phyloP scores from a whole-genome alignment of 2,888 invertebrate genomes.

The Phyllotreta cruciferae region DNA sequence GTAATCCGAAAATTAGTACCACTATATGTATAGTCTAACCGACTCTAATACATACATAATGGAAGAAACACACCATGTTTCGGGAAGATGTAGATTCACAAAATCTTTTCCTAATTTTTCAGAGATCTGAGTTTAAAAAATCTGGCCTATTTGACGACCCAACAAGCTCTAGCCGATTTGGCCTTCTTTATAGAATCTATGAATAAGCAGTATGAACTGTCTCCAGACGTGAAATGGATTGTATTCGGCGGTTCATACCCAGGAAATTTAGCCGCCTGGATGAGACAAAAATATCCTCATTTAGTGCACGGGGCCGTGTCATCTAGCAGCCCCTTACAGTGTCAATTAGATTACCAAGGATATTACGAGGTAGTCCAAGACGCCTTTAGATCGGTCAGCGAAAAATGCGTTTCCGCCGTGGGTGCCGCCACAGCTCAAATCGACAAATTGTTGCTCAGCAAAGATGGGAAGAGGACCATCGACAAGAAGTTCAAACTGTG shows the following conservation, averaged over 20 bases:
- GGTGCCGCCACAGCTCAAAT: conserved; percentile 51
- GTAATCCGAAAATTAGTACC: no score
- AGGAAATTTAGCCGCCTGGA: conserved; percentile 92
- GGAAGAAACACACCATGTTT: no score
- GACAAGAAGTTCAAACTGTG: conserved; percentile 81
- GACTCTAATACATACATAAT: no score
- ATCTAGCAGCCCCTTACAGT: conserved; percentile 87
- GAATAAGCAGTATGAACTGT: conserved; percentile 69
- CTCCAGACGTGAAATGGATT: conserved; percentile 77
- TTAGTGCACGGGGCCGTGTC: conserved; percentile 86
- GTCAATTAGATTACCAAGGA: conserved; percentile 85
- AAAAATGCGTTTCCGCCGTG: conserved; percentile 73
- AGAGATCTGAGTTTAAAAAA: conserved; percentile 85
- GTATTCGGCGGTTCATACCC: conserved; percentile 96
- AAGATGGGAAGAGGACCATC: conserved; percentile 69
- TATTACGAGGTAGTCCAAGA: conserved; percentile 83
- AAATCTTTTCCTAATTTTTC: conserved; percentile 55
- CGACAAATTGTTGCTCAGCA: conserved; percentile 67
- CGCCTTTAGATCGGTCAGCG: conserved; percentile 72
- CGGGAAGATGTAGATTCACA: no score
- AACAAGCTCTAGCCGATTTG: conserved; percentile 85
- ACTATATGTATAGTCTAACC: no score
- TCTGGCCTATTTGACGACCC: conserved; percentile 78
- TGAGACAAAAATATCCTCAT: conserved; percentile 86
- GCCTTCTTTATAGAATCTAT: conserved; percentile 81